Base-by-base conservation (phyloP, 2,113 vertebrate genomes). In the Cynoglossus semilaevis region DNA sequence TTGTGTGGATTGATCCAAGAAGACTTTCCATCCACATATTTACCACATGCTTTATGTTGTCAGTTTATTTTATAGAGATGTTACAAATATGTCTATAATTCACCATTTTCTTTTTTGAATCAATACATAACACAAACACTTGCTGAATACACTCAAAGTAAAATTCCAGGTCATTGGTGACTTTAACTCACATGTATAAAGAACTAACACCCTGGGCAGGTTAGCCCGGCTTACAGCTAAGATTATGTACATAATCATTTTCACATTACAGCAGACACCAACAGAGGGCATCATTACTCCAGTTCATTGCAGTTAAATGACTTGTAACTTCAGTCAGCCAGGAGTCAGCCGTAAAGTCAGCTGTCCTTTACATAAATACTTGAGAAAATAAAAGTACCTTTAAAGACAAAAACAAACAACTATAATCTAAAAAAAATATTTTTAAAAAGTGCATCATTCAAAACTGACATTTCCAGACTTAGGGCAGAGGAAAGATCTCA, bases 381-480 rank as follows among this genome's bases (percentile, higher is more conserved):
- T 63, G 58, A 72, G 48, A 19, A 65, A 67, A 43, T n/a, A 13
- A 7, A 16, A 58, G 77, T 80, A 81, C 77, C 75, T 63, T 61
- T 18, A 58, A 61, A 11, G 42, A 67, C 48, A 45, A 56, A 36
- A 62, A 61, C 51, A 52, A 45, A 61, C 1, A 61, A 18, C 65
- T 68, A 66, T 49, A 42, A 15, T 44, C 60, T 58, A 80, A 64
- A 81, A 79, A 74, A 29, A 44, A 65, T 10, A n/a, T 52, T 42
- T 16, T 67, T 22, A 36, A 49, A 77, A 89, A 89, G 85, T 88
- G 84, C 81, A 72, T 72, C n/a, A 15, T 56, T 58, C 1, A 34
- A n/a, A 8, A 58, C 63, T 70, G 22, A 29, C 22, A 48, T 15
- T 52, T 53, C 18, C 34, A 35, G 51, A 47, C 60, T 66, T 43